Conservation (phyloP, 2,888 invertebrate species). For the Drosophila multiciliata region DNA sequence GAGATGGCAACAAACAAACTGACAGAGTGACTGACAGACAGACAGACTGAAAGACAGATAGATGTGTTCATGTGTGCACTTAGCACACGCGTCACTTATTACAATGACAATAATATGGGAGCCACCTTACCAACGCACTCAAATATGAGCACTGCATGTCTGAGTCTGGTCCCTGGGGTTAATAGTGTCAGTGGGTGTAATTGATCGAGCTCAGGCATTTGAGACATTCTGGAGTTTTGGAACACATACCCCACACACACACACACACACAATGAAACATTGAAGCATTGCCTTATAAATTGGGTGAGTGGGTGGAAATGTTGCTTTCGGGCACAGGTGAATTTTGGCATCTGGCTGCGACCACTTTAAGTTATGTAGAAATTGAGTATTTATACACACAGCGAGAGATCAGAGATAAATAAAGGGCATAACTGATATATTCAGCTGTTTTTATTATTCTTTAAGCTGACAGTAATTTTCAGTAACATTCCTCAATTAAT, state of each 20-base stretch:
- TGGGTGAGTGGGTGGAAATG: constrained; percentile 20
- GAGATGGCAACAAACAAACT: constrained; percentile 14
- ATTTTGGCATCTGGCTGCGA: constrained; percentile 1
- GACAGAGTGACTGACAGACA: constrained; percentile 14
- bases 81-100: constrained; percentile 75
- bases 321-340: constrained; percentile 1
- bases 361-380: constrained; percentile 20
- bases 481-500: neutral
- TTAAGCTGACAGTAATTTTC: neutral
- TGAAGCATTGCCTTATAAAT: constrained; percentile 70
- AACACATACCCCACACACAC: constrained; percentile 16
- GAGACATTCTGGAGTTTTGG: constrained; percentile 31
- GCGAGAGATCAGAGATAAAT: neutral
- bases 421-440: neutral
- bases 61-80: constrained; percentile 47
- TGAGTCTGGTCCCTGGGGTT: constrained; percentile 29
- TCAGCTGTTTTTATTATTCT: neutral
- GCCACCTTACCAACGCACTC: constrained; percentile 11
- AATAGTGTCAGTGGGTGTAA: constrained; percentile 71
- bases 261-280: constrained; percentile 63
- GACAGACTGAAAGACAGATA: neutral
- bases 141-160: constrained; percentile 41
- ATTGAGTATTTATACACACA: constrained; percentile 30
- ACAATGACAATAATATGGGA: constrained; percentile 76
- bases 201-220: constrained; percentile 67